phyloP scores from a whole-genome alignment of 2,797 vertebrate species.

The Cetoscarus ocellatus region DNA sequence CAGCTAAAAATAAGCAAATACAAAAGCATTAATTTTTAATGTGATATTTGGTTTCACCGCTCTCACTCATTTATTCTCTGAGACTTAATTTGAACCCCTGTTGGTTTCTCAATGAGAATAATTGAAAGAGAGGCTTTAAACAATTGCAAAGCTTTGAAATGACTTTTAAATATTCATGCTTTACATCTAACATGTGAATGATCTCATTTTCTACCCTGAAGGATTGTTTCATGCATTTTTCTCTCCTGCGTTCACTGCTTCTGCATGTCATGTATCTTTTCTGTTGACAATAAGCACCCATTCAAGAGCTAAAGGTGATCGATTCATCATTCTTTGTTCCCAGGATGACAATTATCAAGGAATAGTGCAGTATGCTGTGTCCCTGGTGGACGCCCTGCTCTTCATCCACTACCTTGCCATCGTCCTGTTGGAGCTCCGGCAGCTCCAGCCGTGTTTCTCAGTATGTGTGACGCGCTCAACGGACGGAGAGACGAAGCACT shows the following conservation, averaged over 20 bases:
- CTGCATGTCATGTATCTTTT: not conserved
- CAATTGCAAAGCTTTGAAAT: conserved; percentile 42
- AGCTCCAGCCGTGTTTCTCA: conserved; percentile 91
- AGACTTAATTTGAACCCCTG: conserved; percentile 52
- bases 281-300: no score
- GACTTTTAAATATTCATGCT: conserved; percentile 56
- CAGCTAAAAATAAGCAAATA: not conserved
- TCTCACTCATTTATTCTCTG: conserved; percentile 28
- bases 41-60: conserved; percentile 36
- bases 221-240: not conserved
- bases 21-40: conserved; percentile 42
- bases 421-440: conserved; percentile 94
- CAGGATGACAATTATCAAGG: conserved; percentile 93
- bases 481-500: conserved; percentile 91
- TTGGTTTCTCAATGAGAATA: conserved; percentile 24
- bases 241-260: not conserved
- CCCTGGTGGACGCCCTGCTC: conserved; percentile 95
- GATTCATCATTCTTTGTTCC: not conserved
- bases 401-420: conserved; percentile 98
- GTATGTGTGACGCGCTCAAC: conserved; percentile 92
- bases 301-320: not conserved
- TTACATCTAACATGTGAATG: conserved; percentile 47
- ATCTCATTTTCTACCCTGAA: conserved; percentile 3
- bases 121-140: conserved; percentile 29
- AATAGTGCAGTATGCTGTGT: conserved; percentile 95